Base-by-base conservation (phyloP, 92 coral and sea anemone species). In the Porites cylindrica region DNA sequence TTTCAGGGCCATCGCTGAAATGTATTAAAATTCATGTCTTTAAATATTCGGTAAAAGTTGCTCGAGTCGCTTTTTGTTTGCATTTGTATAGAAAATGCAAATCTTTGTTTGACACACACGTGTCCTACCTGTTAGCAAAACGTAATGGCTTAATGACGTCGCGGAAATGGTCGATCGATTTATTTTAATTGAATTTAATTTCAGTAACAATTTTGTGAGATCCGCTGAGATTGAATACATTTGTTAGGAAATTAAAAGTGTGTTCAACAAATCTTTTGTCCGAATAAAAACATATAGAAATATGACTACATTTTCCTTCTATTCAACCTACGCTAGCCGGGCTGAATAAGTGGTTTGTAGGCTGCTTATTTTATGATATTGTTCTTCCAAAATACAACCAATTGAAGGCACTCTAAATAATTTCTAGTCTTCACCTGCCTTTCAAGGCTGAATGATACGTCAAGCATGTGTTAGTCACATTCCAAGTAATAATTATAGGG, bases 1-100 rank as follows among this genome's bases (percentile, higher is more conserved):
- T 38, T 51, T 58, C 19, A 70, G 24, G 43, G 56, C 11, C 20
- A 75, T 38, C 11, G 38, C 26, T 70, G 63, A 82, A 56, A 51
- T 17, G 23, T 6, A 70, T 70, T 68, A 82, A 32, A 58, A 21
- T 51, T 56, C 52, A 82, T 70, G 56, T 82, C 47, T 82, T 70
- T 14, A 70, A 29, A 3, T 70, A 38, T 54, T 21, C 32, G 17
- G 26, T 10, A 50, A 51, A 51, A 56, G 54, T 82, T 19, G 4
- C 43, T 38, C 2, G 68, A 18, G 7, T 21, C 4, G 50, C 47
- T 29, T 24, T 82, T 20, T 82, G 76, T 81, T 70, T 81, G 51
- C 84, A 14, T 53, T 81, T 26, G n/a, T 24, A 60, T 16, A 19
- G 59, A 71, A 26, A 82, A 82, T 82, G 86, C 86, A 82, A 82